A percentile compares a stretch with the other conserved stretches of the same genome.
These are phyloP conservation scores for Nylanderia fulva DNA, from an alignment of 1,140 invertebrate genomes.

Conservation along the genomic window DNA sequence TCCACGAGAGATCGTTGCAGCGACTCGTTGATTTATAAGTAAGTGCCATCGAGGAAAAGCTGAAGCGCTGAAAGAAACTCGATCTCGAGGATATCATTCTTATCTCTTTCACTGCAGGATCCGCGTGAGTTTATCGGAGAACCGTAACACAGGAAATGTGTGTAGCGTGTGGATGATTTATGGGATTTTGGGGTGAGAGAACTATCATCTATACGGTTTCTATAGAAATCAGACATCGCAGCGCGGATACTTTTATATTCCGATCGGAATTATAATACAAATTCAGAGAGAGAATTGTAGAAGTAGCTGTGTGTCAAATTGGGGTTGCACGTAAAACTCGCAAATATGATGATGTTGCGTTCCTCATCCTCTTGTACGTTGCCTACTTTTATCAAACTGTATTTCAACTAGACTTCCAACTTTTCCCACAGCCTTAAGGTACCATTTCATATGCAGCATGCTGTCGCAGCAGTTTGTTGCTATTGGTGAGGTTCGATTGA, in stretches of 20 bases:
- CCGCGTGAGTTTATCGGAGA: slow-evolving; percentile 28
- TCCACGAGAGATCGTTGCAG: neutral
- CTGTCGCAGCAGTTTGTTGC: no score
- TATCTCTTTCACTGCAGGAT: slow-evolving; percentile 31
- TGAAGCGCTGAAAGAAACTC: slow-evolving; percentile 47
- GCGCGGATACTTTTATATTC: slow-evolving; percentile 3
- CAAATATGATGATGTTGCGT: neutral
- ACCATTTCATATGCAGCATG: no score
- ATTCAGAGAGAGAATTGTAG: neutral
- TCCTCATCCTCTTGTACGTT: neutral
- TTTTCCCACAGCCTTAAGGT: no score
- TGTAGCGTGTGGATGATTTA: slow-evolving; percentile 35
- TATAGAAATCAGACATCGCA: neutral
- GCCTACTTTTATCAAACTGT: neutral
- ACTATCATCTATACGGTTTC: slow-evolving; percentile 31
- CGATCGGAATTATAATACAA: slow-evolving; percentile 1
- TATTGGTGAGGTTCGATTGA: no score
- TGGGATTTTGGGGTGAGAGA: slow-evolving; percentile 28
- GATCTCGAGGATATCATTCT: slow-evolving; percentile 43
- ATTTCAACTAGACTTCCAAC: neutral
- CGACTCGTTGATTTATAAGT: slow-evolving; percentile 43
- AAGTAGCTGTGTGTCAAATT: neutral
- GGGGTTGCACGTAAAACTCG: neutral
- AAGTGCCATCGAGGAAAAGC: slow-evolving; percentile 6
- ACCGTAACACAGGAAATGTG: slow-evolving; percentile 24